Evolutionary conservation across 2,797 vertebrate species (phyloP), one percentile per base, ranked within the genome.

Genomic region (Spinus olivaceus): DNA sequence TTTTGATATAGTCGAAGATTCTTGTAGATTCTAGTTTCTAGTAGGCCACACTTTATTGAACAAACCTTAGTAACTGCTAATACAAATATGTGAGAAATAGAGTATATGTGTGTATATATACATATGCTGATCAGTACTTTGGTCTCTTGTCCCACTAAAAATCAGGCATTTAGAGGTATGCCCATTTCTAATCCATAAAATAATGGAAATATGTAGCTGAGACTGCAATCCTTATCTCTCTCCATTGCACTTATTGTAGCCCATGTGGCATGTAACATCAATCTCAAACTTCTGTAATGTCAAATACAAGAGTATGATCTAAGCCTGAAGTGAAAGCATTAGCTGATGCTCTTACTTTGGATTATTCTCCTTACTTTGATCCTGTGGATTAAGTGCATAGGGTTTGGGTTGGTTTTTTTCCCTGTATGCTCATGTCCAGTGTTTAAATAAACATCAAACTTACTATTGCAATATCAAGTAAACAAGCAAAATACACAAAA

Each of bases 341-440:
- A 69, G 78, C 53, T 81, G 90, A 85, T 94, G 39, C 35, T 87
- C 81, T 95, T 91, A 82, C 54, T 96, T 86, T 74, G 69, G 76
- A 89, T 91, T 92, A 87, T 74, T 95, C 91, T 81, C 42, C 61
- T 89, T 81, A 56, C 17, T 88, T 83, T 74, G 91, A 91, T 78
- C 53, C 71, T 78, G 22, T 83, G 50, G 50, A 78, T 91, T 82
- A 82, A 78, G 20, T 65, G 46, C 20, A 50, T 14, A 47, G 22
- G 2, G 1, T 70, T 90, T 76, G 4, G 24, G 22, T 15, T 46
- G 15, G 3, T 16, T 46, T 37, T 50, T 22, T 11, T 3, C 2
- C 21, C 41, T 11, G 10, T 41, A 61, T 54, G 4, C 2, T 77
- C 17, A 41, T 46, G 23, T 61, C 22, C 53, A 35, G 4, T 28